Percentiles rank a stretch among this genome's conserved stretches.
These are phyloP conservation scores for Australoheros facetus DNA, from an alignment of 2,797 vertebrate species.

Conservation along the genomic window DNA sequence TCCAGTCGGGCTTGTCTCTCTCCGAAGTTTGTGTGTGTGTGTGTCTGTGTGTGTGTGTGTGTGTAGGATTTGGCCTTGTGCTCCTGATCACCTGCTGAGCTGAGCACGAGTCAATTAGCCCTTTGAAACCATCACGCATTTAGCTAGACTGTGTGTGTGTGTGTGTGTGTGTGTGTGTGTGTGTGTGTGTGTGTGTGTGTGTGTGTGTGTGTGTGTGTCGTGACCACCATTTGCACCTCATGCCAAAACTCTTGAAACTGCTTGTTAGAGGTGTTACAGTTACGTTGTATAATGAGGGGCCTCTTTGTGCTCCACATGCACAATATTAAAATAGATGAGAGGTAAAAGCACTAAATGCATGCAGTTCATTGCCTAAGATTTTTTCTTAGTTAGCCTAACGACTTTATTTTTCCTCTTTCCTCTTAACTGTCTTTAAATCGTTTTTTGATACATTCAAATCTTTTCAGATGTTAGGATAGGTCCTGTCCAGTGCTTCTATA, in stretches of 20 bases:
- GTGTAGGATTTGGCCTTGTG: neutral
- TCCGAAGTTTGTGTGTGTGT: neutral
- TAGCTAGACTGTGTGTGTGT: too few species aligned
- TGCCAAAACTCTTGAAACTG: neutral
- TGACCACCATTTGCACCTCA: conserved; percentile 15
- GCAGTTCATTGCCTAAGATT: neutral
- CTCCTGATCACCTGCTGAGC: conserved; percentile 53
- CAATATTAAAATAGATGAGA: neutral
- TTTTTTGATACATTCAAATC: neutral
- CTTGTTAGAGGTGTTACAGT: conserved; percentile 17
- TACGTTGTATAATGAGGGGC: conserved; percentile 2
- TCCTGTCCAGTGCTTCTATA: too few species aligned
- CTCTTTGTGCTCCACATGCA: neutral
- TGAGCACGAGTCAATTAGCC: conserved; percentile 37
- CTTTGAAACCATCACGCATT: conserved; percentile 12
- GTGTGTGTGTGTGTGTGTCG: neutral
- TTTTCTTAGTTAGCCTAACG: neutral
- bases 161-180: too few species aligned
- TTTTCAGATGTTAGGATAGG: neutral
- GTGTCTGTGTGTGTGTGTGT: neutral
- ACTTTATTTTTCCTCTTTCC: neutral
- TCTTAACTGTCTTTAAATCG: neutral
- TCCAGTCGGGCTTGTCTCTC: conserved; percentile 12
- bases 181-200: neutral
- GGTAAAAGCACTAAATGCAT: neutral